Evolutionary conservation across 2,888 invertebrate species (phyloP).

Genomic region (Onchidella celtica): DNA sequence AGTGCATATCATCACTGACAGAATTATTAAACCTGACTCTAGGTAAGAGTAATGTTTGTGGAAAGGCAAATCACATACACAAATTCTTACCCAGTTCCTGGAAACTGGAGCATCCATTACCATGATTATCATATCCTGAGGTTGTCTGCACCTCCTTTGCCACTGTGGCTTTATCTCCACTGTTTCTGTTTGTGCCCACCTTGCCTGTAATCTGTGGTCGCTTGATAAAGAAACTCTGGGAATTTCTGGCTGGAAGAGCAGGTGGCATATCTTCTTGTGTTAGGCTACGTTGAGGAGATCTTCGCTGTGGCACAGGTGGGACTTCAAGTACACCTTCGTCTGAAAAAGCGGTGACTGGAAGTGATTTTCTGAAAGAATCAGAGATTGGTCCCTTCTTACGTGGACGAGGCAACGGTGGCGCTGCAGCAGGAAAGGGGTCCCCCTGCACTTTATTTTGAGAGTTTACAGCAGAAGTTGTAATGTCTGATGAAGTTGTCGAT

Average conservation of each 20-base stretch:
- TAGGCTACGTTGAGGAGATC: background rate
- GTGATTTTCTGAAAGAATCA: slow-evolving; percentile 19
- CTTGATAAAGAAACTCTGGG: slow-evolving; percentile 44
- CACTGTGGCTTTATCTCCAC: too few relatives aligned
- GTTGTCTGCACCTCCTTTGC: too few relatives aligned
- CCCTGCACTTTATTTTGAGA: background rate
- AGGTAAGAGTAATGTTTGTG: too few relatives aligned
- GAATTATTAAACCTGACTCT: too few relatives aligned
- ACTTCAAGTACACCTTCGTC: background rate
- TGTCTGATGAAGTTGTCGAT: background rate
- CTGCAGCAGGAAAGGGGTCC: background rate
- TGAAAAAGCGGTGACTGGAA: slow-evolving; percentile 13
- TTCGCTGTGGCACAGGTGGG: slow-evolving; percentile 39
- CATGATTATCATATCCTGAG: too few relatives aligned
- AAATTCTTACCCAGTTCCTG: too few relatives aligned
- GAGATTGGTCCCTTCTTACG: slow-evolving; percentile 5
- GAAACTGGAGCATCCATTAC: too few relatives aligned
- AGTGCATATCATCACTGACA: too few relatives aligned
- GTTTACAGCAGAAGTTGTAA: background rate
- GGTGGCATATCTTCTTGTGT: slow-evolving; percentile 16
- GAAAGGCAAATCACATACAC: too few relatives aligned
- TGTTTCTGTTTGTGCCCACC: too few relatives aligned
- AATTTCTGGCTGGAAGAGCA: slow-evolving; percentile 25
- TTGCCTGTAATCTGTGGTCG: slow-evolving; percentile 38
- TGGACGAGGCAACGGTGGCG: slow-evolving; percentile 31